Base-by-base conservation (phyloP, 2,888 invertebrate genomes). In the Ichneumoninae sp. region DNA sequence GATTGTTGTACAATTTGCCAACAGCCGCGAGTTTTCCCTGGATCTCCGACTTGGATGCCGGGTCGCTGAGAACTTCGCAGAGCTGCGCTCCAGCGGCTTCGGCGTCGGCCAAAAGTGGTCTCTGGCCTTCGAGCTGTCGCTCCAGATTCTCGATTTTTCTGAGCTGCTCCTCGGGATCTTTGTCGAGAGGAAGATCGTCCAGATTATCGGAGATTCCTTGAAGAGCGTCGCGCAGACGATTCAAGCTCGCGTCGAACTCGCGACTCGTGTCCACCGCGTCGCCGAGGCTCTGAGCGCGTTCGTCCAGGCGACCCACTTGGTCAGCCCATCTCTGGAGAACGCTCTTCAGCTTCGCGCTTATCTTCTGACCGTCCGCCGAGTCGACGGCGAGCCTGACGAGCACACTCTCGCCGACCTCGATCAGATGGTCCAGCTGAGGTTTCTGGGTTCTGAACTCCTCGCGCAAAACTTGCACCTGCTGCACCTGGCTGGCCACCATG, bases 381-480 rank as follows among this genome's bases (percentile, higher is more conserved):
- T 95, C 94, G 0, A 95, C 93, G 83, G 95, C 94, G 88, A 94
- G 94, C 91, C 94, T 95, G 79, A 92, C 95, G 69, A 98, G 94
- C 0, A 98, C 96, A 19, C 96, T 96, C 66, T 96, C 96, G 0
- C 97, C 98, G 47, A 98, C 96, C 88, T 97, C 96, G 88, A 98
- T 96, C 87, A 99, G 95, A 92, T 98, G 97, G 83, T 97, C 96
- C 84, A 99, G 94, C 89, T 98, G 97, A 0, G 98, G 98, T 92
- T 98, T 98, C 93, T 99, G 98, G 0, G 97, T 96, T 83, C 98
- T 96, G 95, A 99, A 97, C 94, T 99, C 99, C 93, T 99, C 99
- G 84, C 98, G 96, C 69, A 99, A 95, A 0, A 99, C 98, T 95
- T 98, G 97, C 2, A 97, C 97, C 94, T 95, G 93, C 92, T 98